Evolutionary conservation across 2,113 vertebrate species (phyloP).

Genomic region (Lagenorhynchus albirostris): DNA sequence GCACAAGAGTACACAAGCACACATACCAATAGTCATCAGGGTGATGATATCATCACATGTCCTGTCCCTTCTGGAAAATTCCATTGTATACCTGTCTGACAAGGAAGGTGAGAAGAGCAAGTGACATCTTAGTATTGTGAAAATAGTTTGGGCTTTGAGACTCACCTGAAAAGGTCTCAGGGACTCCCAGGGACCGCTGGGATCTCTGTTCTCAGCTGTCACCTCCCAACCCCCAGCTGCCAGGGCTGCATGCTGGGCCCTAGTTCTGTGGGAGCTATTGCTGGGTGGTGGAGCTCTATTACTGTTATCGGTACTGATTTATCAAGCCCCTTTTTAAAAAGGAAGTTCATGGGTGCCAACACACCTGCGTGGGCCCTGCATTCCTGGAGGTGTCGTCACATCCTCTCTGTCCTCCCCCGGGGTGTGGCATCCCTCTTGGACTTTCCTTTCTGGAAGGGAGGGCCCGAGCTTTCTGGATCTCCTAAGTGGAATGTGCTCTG

Average conservation of each 20-base stretch:
- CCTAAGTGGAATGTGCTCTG: not conserved
- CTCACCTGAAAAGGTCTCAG: not conserved
- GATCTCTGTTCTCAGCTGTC: not conserved
- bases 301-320: constrained; percentile 36
- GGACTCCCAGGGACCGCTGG: not conserved
- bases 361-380: constrained; percentile 68
- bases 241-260: not conserved
- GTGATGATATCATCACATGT: not conserved
- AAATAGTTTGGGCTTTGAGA: not conserved
- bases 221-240: not conserved
- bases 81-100: not conserved
- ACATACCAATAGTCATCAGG: not conserved
- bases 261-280: not conserved
- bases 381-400: constrained; percentile 65
- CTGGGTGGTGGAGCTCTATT: not conserved
- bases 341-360: constrained; percentile 60
- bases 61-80: constrained; percentile 22
- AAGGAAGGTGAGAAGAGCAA: not conserved
- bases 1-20: not conserved
- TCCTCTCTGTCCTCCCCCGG: constrained; percentile 28
- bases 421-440: constrained; percentile 63
- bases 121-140: not conserved
- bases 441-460: constrained; percentile 65
- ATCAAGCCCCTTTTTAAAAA: constrained; percentile 35
- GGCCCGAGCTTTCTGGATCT: constrained; percentile 52